Conservation (phyloP, 2,888 invertebrate genomes). For the Chrysolina americana region DNA sequence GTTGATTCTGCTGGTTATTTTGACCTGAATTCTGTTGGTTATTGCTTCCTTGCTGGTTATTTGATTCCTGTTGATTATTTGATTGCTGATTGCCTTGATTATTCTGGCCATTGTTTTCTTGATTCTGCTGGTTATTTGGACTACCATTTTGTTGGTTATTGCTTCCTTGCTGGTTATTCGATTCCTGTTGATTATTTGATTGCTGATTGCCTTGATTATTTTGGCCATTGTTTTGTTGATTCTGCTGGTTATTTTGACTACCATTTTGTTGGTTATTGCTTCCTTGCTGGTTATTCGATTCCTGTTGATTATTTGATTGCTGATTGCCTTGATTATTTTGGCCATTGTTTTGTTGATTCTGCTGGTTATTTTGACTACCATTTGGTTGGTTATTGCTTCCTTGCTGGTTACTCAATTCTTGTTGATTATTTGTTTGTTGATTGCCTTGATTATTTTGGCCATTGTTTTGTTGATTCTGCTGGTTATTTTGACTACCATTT, state of each 20-base stretch:
- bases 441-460: conserved; percentile 48
- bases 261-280: conserved; percentile 30
- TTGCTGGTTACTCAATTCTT: conserved; percentile 38
- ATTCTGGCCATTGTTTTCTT: conserved; percentile 44
- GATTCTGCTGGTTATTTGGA: conserved; percentile 43
- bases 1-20: conserved; percentile 45
- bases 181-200: conserved; percentile 11
- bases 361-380: conserved; percentile 25
- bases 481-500: conserved; percentile 40
- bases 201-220: conserved; percentile 44
- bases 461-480: conserved; percentile 45
- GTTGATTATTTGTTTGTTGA: conserved; percentile 46
- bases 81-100: conserved; percentile 49
- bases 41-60: conserved; percentile 41
- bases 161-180: conserved; percentile 34
- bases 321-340: conserved; percentile 37
- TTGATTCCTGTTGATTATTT: conserved; percentile 39
- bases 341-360: conserved; percentile 27
- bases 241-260: conserved; percentile 25
- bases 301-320: conserved; percentile 39
- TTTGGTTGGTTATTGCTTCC: conserved; percentile 42
- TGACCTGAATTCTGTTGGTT: conserved; percentile 41
- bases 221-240: conserved; percentile 37
- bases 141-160: conserved; percentile 34
- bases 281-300: conserved; percentile 29